phyloP scores from a whole-genome alignment of 2,113 vertebrate species.

The Canis aureus region DNA sequence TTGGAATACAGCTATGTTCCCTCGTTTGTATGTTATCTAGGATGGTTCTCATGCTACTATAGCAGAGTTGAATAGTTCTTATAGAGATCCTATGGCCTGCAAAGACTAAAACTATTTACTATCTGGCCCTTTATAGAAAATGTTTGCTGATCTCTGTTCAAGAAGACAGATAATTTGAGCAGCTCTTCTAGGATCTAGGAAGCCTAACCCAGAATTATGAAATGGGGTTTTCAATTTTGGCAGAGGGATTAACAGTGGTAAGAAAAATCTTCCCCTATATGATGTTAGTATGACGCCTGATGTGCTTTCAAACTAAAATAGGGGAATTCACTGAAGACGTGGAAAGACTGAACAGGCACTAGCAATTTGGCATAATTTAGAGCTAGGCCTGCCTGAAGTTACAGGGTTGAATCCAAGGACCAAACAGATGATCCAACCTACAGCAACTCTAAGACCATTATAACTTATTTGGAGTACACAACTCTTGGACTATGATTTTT shows the following conservation, averaged over 20 bases:
- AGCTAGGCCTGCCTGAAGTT: neutral
- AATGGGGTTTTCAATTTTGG: constrained; percentile 12
- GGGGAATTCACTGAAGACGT: constrained; percentile 37
- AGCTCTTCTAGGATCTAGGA: neutral
- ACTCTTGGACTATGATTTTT: neutral
- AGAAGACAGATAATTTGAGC: constrained; percentile 5
- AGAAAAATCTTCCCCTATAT: constrained; percentile 63
- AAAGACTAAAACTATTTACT: constrained; percentile 32
- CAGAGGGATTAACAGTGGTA: neutral
- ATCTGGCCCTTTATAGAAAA: constrained; percentile 47
- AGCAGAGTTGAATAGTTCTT: neutral
- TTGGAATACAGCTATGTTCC: neutral
- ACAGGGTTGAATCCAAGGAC: neutral
- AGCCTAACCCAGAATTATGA: constrained; percentile 57
- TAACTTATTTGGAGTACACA: neutral
- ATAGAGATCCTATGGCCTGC: neutral
- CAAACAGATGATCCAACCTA: neutral
- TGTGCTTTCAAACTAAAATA: constrained; percentile 54
- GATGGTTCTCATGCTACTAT: neutral
- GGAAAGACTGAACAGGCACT: neutral
- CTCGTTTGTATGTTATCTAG: neutral
- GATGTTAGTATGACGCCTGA: neutral
- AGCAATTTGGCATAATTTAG: constrained; percentile 26
- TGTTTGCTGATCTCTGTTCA: neutral
- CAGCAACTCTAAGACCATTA: neutral